Evolutionary conservation across 2,888 invertebrate species (phyloP), one percentile per base, ranked within the genome.

Genomic region (Limnephilus marmoratus): DNA sequence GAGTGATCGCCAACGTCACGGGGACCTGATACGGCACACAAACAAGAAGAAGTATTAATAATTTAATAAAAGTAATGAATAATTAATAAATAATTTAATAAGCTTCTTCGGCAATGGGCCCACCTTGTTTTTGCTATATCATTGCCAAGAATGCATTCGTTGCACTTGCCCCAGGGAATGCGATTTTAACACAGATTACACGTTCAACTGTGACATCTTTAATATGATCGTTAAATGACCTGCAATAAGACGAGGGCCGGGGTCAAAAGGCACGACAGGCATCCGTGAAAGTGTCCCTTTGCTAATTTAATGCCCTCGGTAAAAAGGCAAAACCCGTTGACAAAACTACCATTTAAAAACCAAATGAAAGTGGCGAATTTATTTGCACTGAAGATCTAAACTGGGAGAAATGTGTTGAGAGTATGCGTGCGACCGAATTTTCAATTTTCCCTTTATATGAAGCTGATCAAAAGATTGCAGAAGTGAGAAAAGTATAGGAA

Each of bases 211-310:
- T 29, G 88, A 89, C 88, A 89, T 89, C 80, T 89, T 89, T 89
- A 89, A 80, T n/a, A 80, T 80, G 88, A 89, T 89, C 88, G 88
- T 89, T 37, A 89, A 89, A 89, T 80, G 88, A 80, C 45, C 29
- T 45, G 37, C 37, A 31, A 68, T 13, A n/a, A 34, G 80, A 41
- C 12, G 31, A 31, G 68, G 88, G 88, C 31, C 88, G 9, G 18
- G 31, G 88, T 80, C 7, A 80, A 80, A 45, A 89, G 88, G 68
- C 88, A 29, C 34, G 88, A n/a, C n/a, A 9, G 81, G 41, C 11
- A 85, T 85, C 37, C n/a, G n/a, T 85, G n/a, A 85, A 5, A 9
- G 53, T 24, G n/a, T 85, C 34, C 85, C 18, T n/a, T 31, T 9
- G 85, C 34, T 85, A 85, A 85, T 85, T 85, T 85, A 85, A 11